phyloP scores from a whole-genome alignment of 2,113 vertebrate genomes.

The Ciconia stormi region DNA sequence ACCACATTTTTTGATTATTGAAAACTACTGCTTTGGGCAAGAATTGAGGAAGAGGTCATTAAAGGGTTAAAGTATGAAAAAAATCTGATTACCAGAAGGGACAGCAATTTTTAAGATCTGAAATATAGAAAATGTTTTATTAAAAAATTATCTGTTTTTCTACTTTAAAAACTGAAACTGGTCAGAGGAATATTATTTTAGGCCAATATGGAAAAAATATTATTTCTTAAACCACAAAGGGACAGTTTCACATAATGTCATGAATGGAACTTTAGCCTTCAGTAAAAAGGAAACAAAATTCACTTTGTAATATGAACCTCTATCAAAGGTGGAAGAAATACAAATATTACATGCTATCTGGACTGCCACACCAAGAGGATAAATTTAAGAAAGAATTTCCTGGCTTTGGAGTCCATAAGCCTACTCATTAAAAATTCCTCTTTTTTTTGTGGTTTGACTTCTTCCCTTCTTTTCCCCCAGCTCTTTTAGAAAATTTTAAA shows the following conservation, averaged over 20 bases:
- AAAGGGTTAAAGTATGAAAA: not conserved
- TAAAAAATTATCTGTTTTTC: not conserved
- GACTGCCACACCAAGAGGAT: not conserved
- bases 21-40: not conserved
- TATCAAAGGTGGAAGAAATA: slow-evolving; percentile 19
- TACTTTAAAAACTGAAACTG: slow-evolving; percentile 27
- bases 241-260: slow-evolving; percentile 35
- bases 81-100: not conserved
- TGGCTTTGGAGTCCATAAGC: not conserved
- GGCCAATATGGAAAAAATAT: slow-evolving; percentile 40
- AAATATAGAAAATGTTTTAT: not conserved
- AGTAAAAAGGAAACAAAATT: slow-evolving; percentile 36
- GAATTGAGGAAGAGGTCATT: not conserved
- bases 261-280: not conserved
- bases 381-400: slow-evolving; percentile 42
- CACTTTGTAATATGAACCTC: slow-evolving; percentile 17
- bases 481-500: not conserved
- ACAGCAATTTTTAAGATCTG: not conserved
- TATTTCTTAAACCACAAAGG: slow-evolving; percentile 39
- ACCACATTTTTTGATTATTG: not conserved
- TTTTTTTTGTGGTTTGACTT: not conserved
- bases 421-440: not conserved
- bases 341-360: slow-evolving; percentile 32
- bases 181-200: slow-evolving; percentile 6
- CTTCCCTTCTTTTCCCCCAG: not conserved